phyloP scores from a whole-genome alignment of 1,140 invertebrate species.

The Drosophila chauvacae region DNA sequence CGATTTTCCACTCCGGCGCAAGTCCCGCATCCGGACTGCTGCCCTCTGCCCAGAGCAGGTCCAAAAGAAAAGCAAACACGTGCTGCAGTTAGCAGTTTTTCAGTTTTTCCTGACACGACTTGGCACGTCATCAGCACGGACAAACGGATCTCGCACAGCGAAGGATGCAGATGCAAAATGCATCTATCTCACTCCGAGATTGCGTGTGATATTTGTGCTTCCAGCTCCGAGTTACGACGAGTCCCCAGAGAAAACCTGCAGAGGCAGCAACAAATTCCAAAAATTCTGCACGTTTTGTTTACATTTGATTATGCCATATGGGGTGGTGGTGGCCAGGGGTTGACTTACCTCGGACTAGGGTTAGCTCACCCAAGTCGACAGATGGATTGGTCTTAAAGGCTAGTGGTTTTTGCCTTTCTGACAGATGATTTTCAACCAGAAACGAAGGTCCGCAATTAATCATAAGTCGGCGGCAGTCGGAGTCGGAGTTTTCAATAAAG shows the following conservation, averaged over 20 bases:
- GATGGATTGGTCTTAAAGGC: conserved; percentile 15
- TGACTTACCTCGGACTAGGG: conserved; percentile 8
- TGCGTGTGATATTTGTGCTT: conserved; percentile 12
- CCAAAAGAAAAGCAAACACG: conserved; percentile 25
- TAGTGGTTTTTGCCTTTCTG: neutral
- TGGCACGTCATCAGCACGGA: conserved; percentile 44
- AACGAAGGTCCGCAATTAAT: conserved; percentile 47
- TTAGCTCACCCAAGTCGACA: conserved; percentile 10
- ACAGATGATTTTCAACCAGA: conserved; percentile 3
- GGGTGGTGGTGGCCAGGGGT: conserved; percentile 1
- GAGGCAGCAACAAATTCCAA: conserved; percentile 39
- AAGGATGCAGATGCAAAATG: conserved; percentile 16
- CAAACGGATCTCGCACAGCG: conserved; percentile 13
- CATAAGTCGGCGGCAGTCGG: conserved; percentile 18
- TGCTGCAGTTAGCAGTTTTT: conserved; percentile 32
- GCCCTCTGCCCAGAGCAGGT: neutral
- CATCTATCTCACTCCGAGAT: conserved; percentile 2
- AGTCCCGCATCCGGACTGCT: neutral
- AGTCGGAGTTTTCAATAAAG: neutral
- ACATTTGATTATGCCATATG: conserved; percentile 45
- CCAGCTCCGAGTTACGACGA: neutral
- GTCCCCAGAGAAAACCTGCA: conserved; percentile 9
- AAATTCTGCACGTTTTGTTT: conserved; percentile 62
- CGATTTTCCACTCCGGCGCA: conserved; percentile 26
- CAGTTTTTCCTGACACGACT: conserved; percentile 19